Evolutionary conservation across 2,888 invertebrate genomes (phyloP), one percentile per base, ranked within the genome.

Genomic region (Bellardia bayeri): DNA sequence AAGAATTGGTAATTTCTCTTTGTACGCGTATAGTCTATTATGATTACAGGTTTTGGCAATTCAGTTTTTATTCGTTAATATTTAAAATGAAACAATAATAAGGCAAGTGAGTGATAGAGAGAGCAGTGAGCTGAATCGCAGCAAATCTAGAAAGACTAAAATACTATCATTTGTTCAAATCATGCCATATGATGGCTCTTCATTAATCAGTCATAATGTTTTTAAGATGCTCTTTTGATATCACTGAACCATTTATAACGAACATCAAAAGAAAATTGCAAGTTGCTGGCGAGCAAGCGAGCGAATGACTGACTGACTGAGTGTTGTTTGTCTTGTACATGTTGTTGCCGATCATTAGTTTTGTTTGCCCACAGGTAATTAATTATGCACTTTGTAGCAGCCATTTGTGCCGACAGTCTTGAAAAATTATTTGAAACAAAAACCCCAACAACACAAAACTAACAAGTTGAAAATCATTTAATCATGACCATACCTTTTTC

Each of bases 181-280:
- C 86, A 86, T 88, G 83, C 80, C 81, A 68, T 88, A 69, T 88
- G 76, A 87, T 84, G 84, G 90, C 88, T 89, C 90, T 89, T 91
- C 92, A 92, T 92, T 92, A 91, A 92, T 91, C 91, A 92, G 90
- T 82, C 79, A 82, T 75, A 85, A 79, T 82, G 76, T 71, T 86
- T 82, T 63, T 37, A 71, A 79, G 61, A 74, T 79, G 64, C 30
- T 80, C 78, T 76, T 86, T 68, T 80, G 81, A 78, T 88, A 87
- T 75, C 89, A 83, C 51, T 56, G 89, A 91, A 90, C 81, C 90
- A 88, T 91, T 90, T 90, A 88, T 89, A 82, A 76, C 16, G 33
- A 79, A 78, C 82, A 86, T 81, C 83, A 83, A 81, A 83, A 72
- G 81, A 81, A 81, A 81, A 83, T 81, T 86, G 81, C 86, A 86